Base-by-base conservation (phyloP, 2,888 invertebrate species). In the Lasioglossum oenotherae region DNA sequence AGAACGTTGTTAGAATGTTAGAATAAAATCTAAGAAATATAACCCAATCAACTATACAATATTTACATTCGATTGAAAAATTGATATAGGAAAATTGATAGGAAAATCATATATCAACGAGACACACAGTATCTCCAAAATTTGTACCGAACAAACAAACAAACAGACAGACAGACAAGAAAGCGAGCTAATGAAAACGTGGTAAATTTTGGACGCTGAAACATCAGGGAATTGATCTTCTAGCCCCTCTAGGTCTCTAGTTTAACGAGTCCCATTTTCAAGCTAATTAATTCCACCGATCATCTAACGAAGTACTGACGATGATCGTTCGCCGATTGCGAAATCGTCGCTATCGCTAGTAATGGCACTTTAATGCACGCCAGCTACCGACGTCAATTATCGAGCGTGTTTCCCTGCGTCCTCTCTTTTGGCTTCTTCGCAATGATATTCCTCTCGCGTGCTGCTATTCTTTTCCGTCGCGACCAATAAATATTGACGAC, bases 361-460 rank as follows among this genome's bases (percentile, higher is more conserved):
- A 78, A 57, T 72, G 41, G 16, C n/a, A 10, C 49, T 57, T 78
- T 41, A 27, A 71, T 31, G 53, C 27, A 53, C 67, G 67, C 69
- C 12, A 23, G 41, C 27, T 27, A 38, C 6, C 53, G 38, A 71
- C 23, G 19, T 5, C 38, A 67, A 67, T 67, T 35, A 27, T 41
- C 23, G 19, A 16, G 4, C 53, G 14, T 53, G 10, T 53, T 10
- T 71, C 72, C 19, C 12, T 49, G 3, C 27, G n/a, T 38, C 19
- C n/a, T 1, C 38, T 38, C 1, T n/a, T 19, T 1, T 5, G 10
- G 35, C 35, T 49, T 19, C 19, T 31, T 3, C 23, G 8, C 31
- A 6, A 64, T 1, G 14, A 27, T 60, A 16, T 16, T 12, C 8
- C 49, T 49, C 49, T 49, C 23, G 49, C 49, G 19, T 2, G n/a